Evolutionary conservation across 1,140 invertebrate genomes (phyloP).

Genomic region (Heliothis subflexa): DNA sequence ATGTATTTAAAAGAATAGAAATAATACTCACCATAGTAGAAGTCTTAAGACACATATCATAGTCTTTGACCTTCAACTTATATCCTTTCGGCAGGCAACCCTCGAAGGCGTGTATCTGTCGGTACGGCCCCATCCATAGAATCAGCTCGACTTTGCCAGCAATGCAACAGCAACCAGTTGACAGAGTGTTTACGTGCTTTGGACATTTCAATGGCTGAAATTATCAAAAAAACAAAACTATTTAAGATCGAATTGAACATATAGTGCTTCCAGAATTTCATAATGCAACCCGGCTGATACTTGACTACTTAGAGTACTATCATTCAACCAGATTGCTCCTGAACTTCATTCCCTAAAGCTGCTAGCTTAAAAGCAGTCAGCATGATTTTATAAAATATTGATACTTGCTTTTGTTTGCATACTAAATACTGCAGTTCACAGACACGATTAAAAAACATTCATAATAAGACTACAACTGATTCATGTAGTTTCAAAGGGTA

Average conservation of each 20-base stretch:
- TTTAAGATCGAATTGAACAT: not conserved
- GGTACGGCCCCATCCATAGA: constrained; percentile 72
- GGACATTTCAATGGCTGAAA: constrained; percentile 76
- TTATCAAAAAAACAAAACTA: not conserved
- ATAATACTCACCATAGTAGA: constrained; percentile 58
- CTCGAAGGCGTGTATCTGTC: constrained; percentile 63
- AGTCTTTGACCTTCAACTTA: constrained; percentile 63
- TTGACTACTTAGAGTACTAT: too few relatives aligned
- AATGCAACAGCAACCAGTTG: constrained; percentile 65
- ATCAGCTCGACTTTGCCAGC: constrained; percentile 70
- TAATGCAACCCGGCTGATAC: too few relatives aligned
- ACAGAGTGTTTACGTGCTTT: constrained; percentile 61
- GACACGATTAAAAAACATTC: too few relatives aligned
- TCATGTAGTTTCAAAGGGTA: too few relatives aligned
- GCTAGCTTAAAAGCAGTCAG: too few relatives aligned
- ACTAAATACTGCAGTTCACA: too few relatives aligned
- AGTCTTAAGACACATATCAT: constrained; percentile 63
- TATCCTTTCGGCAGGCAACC: constrained; percentile 61
- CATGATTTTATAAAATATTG: too few relatives aligned
- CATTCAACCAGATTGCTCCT: too few relatives aligned
- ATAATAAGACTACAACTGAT: too few relatives aligned
- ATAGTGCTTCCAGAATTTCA: not conserved
- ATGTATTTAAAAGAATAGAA: too few relatives aligned
- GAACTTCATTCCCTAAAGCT: too few relatives aligned
- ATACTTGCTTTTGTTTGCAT: too few relatives aligned